These are phyloP conservation scores for Ophioderma brevispina DNA, from an alignment of 35 echinoderm and acorn worm genomes.

Conservation along the genomic window DNA sequence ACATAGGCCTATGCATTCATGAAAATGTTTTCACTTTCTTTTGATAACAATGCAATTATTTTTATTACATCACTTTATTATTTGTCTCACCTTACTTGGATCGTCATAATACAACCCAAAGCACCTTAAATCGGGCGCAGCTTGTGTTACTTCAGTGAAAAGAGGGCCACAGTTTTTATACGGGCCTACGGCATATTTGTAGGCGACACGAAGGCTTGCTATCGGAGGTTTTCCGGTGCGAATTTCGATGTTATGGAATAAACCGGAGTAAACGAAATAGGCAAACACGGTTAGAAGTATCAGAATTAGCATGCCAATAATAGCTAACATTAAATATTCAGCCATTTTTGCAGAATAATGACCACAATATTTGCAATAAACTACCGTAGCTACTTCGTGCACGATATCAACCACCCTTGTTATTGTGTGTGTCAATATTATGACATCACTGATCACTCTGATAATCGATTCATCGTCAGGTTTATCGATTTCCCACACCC, in stretches of 20 bases:
- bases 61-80: too few species aligned
- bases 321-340: slow-evolving; percentile 60
- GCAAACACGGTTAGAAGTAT: slow-evolving; percentile 60
- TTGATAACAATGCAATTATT: too few species aligned
- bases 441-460: too few species aligned
- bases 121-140: slow-evolving; percentile 50
- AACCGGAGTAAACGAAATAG: slow-evolving; percentile 67
- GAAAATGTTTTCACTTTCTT: too few species aligned
- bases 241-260: slow-evolving; percentile 70
- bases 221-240: slow-evolving; percentile 77
- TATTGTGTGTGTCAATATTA: too few species aligned
- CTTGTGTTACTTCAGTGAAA: slow-evolving; percentile 65
- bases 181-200: slow-evolving; percentile 79
- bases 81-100: slow-evolving; percentile 78
- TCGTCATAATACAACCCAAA: slow-evolving; percentile 90
- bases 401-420: too few species aligned
- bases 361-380: too few species aligned
- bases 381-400: too few species aligned
- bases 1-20: too few species aligned
- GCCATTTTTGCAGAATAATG: slow-evolving; percentile 47
- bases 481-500: too few species aligned
- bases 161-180: slow-evolving; percentile 72
- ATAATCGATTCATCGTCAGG: too few species aligned
- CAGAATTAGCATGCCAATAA: slow-evolving; percentile 60
- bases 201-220: slow-evolving; percentile 60